These are phyloP conservation scores for Orthosia cruda DNA, from an alignment of 2,888 invertebrate species.

Conservation along the genomic window DNA sequence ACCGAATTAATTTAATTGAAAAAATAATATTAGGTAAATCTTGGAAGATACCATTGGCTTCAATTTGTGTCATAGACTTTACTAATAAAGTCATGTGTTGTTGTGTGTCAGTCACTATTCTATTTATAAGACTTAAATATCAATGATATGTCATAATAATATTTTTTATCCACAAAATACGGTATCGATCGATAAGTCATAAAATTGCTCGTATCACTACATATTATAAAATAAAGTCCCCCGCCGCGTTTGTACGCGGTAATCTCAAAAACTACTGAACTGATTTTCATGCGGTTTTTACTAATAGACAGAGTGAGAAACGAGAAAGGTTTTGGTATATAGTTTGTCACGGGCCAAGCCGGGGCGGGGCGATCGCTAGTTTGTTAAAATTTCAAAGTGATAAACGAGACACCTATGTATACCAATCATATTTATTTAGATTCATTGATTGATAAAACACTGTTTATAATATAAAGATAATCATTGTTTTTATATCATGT, in stretches of 20 bases:
- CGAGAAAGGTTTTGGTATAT: too few species aligned
- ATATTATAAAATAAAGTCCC: too few species aligned
- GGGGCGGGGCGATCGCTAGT: too few species aligned
- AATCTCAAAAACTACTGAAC: too few species aligned
- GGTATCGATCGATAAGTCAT: background rate
- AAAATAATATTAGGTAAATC: background rate
- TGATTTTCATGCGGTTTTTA: too few species aligned
- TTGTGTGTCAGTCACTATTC: background rate
- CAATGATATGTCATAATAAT: background rate
- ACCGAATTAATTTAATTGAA: background rate
- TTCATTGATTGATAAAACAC: background rate
- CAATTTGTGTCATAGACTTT: slow-evolving; percentile 11
- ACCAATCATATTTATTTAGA: background rate
- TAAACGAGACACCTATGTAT: background rate
- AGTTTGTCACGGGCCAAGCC: too few species aligned
- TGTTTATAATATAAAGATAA: slow-evolving; percentile 14
- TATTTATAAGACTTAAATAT: slow-evolving; percentile 9
- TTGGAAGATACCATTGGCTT: background rate
- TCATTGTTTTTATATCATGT: background rate
- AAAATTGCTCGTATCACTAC: slow-evolving; percentile 2
- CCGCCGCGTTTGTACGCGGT: too few species aligned
- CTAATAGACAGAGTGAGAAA: too few species aligned
- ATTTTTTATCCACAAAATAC: slow-evolving; percentile 7
- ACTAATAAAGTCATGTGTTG: background rate
- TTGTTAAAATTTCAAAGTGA: slow-evolving; percentile 5